Conservation (phyloP, 2,888 invertebrate species). For the Zhengitettix transpicula region DNA sequence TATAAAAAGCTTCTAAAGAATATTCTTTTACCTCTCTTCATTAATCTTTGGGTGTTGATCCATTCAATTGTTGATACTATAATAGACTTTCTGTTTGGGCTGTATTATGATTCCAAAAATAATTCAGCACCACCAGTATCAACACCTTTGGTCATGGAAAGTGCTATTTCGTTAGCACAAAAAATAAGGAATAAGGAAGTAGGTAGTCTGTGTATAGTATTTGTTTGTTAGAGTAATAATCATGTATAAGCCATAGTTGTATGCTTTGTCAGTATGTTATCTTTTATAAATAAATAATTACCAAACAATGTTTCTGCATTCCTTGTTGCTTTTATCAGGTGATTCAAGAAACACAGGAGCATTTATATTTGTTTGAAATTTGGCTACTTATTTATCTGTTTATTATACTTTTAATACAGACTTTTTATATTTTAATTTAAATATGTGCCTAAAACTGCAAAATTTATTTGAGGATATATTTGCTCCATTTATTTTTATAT, state of each 20-base stretch:
- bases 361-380: too few species aligned
- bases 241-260: background rate
- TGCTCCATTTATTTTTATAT: too few species aligned
- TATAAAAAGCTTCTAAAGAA: background rate
- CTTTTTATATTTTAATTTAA: too few species aligned
- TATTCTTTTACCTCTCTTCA: background rate
- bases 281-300: too few species aligned
- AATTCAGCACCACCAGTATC: conserved; percentile 25
- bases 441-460: too few species aligned
- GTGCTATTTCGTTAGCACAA: conserved; percentile 46
- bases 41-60: background rate
- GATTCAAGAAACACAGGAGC: too few species aligned
- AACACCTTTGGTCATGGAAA: conserved; percentile 34
- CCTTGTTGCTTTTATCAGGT: too few species aligned
- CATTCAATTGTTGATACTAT: conserved; percentile 22
- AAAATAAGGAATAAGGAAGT: conserved; percentile 37
- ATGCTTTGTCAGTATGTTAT: background rate
- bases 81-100: conserved; percentile 27
- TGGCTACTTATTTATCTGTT: too few species aligned
- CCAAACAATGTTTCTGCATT: too few species aligned
- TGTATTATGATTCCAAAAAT: conserved; percentile 24
- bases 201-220: too few species aligned
- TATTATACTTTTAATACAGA: too few species aligned
- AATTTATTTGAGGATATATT: too few species aligned
- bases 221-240: background rate